phyloP scores from a whole-genome alignment of 2,797 vertebrate species.

The Microtus californicus region DNA sequence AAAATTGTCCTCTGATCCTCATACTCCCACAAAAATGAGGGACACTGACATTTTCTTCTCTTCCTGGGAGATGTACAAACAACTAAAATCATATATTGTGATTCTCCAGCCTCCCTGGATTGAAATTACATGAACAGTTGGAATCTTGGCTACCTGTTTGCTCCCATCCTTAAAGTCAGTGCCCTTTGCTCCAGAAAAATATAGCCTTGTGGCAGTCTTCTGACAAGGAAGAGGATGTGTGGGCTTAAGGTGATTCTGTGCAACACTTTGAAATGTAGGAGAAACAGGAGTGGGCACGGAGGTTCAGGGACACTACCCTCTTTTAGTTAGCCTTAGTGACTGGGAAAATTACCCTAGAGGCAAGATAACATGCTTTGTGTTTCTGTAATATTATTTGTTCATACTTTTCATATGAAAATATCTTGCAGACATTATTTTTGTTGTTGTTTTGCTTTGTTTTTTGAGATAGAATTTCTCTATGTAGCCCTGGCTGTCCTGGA shows the following conservation, averaged over 20 bases:
- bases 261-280: neutral
- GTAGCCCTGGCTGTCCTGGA: neutral
- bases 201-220: constrained; percentile 6
- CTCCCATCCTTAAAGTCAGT: neutral
- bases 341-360: neutral
- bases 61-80: constrained; percentile 13
- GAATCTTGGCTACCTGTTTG: neutral
- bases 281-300: neutral
- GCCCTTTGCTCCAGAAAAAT: neutral
- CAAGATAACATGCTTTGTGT: neutral
- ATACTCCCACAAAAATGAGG: constrained; percentile 40
- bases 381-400: neutral
- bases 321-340: neutral
- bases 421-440: neutral
- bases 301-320: neutral
- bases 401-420: constrained; percentile 36
- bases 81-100: neutral
- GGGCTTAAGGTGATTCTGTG: neutral
- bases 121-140: constrained; percentile 49
- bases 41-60: constrained; percentile 42
- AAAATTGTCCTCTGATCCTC: neutral
- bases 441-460: neutral
- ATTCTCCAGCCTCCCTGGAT: constrained; percentile 32
- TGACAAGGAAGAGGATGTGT: neutral
- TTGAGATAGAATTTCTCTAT: neutral